A percentile compares a stretch with the other conserved stretches of the same genome.
These are phyloP conservation scores for Lacerta agilis DNA, from an alignment of 2,797 vertebrate genomes.

Conservation along the genomic window DNA sequence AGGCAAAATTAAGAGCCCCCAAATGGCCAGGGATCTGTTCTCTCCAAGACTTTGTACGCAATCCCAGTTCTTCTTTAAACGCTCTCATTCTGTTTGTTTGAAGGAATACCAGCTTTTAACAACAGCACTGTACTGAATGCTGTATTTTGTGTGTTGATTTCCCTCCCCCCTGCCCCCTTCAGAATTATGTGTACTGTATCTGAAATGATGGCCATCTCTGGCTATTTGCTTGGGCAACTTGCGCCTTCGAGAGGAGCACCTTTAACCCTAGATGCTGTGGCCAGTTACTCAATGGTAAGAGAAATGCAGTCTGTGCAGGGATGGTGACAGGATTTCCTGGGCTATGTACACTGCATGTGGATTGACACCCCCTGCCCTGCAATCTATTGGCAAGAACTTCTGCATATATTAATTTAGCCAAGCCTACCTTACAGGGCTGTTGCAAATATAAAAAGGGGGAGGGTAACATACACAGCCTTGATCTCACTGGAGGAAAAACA, in stretches of 20 bases:
- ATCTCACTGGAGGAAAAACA: too few relatives aligned
- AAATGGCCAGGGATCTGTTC: neutral
- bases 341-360: too few relatives aligned
- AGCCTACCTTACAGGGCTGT: too few relatives aligned
- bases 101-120: neutral
- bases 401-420: too few relatives aligned
- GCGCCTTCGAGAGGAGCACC: fast-evolving
- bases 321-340: too few relatives aligned
- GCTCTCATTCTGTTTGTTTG: neutral
- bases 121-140: neutral
- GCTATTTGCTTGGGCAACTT: neutral
- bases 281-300: neutral
- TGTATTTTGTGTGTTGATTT: neutral
- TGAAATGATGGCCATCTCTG: neutral
- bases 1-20: neutral
- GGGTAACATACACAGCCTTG: too few relatives aligned
- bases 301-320: neutral
- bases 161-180: too few relatives aligned
- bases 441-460: too few relatives aligned
- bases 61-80: neutral
- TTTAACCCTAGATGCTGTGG: neutral
- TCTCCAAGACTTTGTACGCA: neutral
- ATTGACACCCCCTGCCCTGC: too few relatives aligned
- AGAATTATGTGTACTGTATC: neutral
- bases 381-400: too few relatives aligned